Base-by-base conservation (phyloP, 2,113 vertebrate species). In the Eurypyga helias region DNA sequence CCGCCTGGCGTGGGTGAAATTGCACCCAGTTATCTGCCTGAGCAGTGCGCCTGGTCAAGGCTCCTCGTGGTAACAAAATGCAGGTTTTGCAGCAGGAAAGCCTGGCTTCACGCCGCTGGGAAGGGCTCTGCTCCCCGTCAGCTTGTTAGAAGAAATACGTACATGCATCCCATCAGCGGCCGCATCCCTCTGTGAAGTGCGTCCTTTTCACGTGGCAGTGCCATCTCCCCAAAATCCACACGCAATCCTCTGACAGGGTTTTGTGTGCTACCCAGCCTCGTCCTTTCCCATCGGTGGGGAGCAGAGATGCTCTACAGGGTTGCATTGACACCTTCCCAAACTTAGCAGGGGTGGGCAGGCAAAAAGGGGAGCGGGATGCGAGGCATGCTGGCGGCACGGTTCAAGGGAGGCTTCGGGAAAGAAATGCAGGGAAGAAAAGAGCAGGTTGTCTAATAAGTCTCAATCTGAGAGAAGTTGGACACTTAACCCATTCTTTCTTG, bases 111-210 rank as follows among this genome's bases (percentile, higher is more conserved):
- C 57, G 11, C 36, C 7, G 19, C 51, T 10, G 51, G 29, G 78
- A 52, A 75, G 28, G 24, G 26, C 46, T 79, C 29, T 41, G 48
- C 12, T 65, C 13, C 45, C 24, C 3, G 0, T 16, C 29, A 46
- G 8, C 48, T 65, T 49, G 12, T 31, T 43, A 46, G 29, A 23
- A 58, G 43, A 4, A 71, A 31, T 5, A 15, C 11, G 1, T 3
- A 4, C 0, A 0, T 16, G 12, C 31, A 11, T 60, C 52, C 31
- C 1, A 0, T 4, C 18, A 18, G 45, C 0, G 0, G 36, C 77
- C 33, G 31, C 8, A 13, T 67, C 52, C 19, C 18, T 80, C 2
- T 10, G 15, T 57, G 69, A 67, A 77, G 38, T 3, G 11, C 25
- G 17, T 75, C 65, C n/a, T 91, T 64, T 72, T 64, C 33, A 5